These are phyloP conservation scores for Hepsetus odoe DNA, from an alignment of 2,113 vertebrate genomes.

Conservation along the genomic window DNA sequence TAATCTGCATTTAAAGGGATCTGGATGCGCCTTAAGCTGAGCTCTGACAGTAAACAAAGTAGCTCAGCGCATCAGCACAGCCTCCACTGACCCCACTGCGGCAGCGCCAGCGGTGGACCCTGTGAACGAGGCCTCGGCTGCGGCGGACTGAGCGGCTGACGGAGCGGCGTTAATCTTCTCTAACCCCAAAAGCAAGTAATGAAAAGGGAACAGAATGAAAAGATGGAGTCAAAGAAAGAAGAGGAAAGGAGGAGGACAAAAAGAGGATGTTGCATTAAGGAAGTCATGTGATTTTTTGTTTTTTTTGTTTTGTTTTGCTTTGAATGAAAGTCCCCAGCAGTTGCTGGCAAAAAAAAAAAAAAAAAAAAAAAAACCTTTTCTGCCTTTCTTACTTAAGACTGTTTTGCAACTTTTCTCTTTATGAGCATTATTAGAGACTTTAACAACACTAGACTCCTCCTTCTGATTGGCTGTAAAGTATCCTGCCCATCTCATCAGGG, in stretches of 20 bases:
- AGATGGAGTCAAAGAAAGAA: not conserved
- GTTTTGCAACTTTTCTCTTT: not conserved
- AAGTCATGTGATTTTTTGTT: not conserved
- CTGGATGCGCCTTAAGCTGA: slow-evolving; percentile 55
- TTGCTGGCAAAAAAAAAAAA: not conserved
- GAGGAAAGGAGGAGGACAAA: not conserved
- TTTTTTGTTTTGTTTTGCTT: not conserved
- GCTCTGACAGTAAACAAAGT: slow-evolving; percentile 63
- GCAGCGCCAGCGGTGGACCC: not conserved
- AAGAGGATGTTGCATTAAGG: not conserved
- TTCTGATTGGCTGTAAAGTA: no score
- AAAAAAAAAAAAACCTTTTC: not conserved
- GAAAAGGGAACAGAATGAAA: not conserved
- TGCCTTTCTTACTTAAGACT: not conserved
- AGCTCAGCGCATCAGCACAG: slow-evolving; percentile 20
- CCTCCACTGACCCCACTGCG: slow-evolving; percentile 11
- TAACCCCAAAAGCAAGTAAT: no score
- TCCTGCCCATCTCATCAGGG: no score
- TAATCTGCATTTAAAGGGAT: slow-evolving; percentile 68
- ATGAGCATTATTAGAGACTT: no score
- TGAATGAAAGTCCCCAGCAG: not conserved
- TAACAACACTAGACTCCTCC: no score
- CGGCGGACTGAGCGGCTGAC: not conserved
- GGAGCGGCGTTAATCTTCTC: not conserved
- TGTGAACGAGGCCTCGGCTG: not conserved